A percentile compares a stretch with the other conserved stretches of the same genome.
phyloP scores from a whole-genome alignment of 1,140 invertebrate genomes.

The Caerostris darwini region DNA sequence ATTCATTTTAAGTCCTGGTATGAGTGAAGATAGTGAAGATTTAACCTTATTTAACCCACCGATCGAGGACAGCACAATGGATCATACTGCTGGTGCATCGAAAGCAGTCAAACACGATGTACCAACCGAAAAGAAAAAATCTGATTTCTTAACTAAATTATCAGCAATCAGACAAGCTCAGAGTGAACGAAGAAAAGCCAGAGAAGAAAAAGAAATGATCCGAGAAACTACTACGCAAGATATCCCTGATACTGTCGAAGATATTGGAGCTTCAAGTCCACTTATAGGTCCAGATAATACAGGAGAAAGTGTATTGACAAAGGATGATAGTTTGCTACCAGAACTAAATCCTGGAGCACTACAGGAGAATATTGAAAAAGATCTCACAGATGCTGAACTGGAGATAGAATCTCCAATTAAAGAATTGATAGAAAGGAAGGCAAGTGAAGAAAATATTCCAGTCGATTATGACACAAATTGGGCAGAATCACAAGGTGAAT shows the following conservation, averaged over 20 bases:
- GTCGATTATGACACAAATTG: conserved; percentile 70
- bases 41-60: conserved; percentile 9
- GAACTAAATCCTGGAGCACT: not conserved
- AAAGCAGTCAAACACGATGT: conserved; percentile 10
- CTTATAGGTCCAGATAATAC: not conserved
- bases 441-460: conserved; percentile 54
- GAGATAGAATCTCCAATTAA: not conserved
- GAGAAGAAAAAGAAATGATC: conserved; percentile 74
- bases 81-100: not conserved
- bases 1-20: conserved; percentile 69
- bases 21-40: conserved; percentile 76
- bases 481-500: conserved; percentile 72
- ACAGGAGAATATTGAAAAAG: conserved; percentile 9
- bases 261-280: not conserved
- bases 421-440: not conserved
- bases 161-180: conserved; percentile 67
- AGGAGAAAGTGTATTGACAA: not conserved
- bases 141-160: conserved; percentile 71
- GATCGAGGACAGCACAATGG: not conserved
- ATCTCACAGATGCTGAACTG: conserved; percentile 16
- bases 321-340: not conserved
- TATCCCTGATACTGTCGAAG: not conserved
- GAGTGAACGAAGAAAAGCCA: conserved; percentile 72
- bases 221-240: conserved; percentile 54
- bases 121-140: conserved; percentile 66